Base-by-base conservation (phyloP, 2,797 vertebrate species). In the Sebastes jordani region DNA sequence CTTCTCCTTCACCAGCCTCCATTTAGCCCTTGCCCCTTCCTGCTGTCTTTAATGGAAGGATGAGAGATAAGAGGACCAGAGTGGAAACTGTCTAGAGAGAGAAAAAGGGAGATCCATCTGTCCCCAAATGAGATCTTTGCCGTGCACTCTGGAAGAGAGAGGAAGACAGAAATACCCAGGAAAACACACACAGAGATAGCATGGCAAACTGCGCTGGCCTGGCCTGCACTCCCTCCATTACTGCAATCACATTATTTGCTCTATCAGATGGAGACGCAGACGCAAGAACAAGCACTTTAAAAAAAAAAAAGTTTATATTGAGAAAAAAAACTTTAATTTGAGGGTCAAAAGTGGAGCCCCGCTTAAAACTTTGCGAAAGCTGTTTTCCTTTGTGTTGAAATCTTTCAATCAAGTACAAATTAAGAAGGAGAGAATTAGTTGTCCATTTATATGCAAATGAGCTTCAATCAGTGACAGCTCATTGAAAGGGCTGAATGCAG, bases 371-470 rank as follows among this genome's bases (percentile, higher is more conserved):
- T 74, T 49, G 23, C 67, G 1, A 65, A 76, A 62, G 32, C 62
- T 10, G 25, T 79, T 82, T 85, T 75, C 73, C 46, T 71, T 81
- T 83, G 79, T 79, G 59, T 64, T 49, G 68, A 83, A 89, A 81
- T 74, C 78, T 78, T 83, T 81, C 71, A 74, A 59, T 78, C 76
- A 70, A 83, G 86, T 59, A 56, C 63, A 61, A 84, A 84, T 82
- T 84, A 84, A 78, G 73, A 46, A 82, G 64, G 72, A 82, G 80
- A 91, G 81, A 93, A 92, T 95, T 92, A 72, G 79, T 56, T 23
- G 92, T 91, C 89, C 83, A 96, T 96, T 95, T 96, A 95, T 94
- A 96, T 95, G 94, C 93, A 96, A 97, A 96, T 96, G 34, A 95
- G 89, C 87, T 87, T 83, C 6, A 46, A 90, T 94, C 89, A 85